Percentiles rank a stretch among this genome's conserved stretches.
Conservation (phyloP, 2,113 vertebrate species). For the Lethenteron reissneri region DNA sequence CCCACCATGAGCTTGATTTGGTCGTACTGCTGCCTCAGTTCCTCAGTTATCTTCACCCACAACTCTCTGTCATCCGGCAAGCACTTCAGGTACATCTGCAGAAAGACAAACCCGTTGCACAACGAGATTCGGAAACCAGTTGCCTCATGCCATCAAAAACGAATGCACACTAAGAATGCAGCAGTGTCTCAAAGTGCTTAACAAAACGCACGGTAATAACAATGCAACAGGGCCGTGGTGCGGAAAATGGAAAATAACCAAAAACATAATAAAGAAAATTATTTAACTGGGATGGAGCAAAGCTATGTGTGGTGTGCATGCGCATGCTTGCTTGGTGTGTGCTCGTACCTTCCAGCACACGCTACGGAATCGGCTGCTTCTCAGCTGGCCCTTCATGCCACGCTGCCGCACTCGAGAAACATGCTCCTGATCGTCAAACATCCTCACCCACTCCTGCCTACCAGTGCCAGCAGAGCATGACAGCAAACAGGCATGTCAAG, state of each 20-base stretch:
- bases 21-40: not conserved
- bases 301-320: no score
- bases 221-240: no score
- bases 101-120: no score
- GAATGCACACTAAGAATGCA: no score
- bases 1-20: not conserved
- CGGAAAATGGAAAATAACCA: no score
- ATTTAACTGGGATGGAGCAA: no score
- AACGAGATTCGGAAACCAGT: no score
- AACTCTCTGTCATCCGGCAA: not conserved
- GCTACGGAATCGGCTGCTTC: conserved; percentile 4
- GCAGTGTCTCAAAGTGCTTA: no score
- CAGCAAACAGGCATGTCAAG: no score
- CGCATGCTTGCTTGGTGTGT: not conserved
- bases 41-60: not conserved
- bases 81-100: conserved; percentile 2
- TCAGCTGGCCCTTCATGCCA: not conserved
- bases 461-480: not conserved
- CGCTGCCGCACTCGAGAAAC: not conserved
- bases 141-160: no score
- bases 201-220: no score
- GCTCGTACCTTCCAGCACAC: conserved; percentile 3
- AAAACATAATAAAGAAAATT: no score
- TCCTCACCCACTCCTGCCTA: conserved; percentile 1
- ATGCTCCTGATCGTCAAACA: not conserved